Evolutionary conservation across 2,888 invertebrate species (phyloP), one percentile per base, ranked within the genome.

Genomic region (Aphelenchoides bicaudatus): DNA sequence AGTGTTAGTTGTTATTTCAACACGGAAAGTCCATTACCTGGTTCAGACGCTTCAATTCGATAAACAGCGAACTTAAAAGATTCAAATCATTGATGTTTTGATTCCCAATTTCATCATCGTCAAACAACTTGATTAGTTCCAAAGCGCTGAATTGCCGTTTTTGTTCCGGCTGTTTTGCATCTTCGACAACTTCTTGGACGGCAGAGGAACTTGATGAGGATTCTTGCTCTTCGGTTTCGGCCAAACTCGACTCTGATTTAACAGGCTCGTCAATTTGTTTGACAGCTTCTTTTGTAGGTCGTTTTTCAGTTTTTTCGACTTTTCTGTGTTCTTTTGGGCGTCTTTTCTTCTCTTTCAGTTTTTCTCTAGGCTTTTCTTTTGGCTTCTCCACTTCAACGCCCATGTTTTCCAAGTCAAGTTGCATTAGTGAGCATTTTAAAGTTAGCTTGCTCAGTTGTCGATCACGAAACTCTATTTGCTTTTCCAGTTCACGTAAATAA

Each of bases 401-500:
- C 5, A 48, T 19, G 10, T 30, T 13, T 28, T 54, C 54, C 54
- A 54, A 19, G 39, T 73, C 64, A 10, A 64, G 56, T 50, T 77
- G 74, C 29, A 78, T 52, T 39, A 74, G 55, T 8, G 73, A 70
- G 54, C 75, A 75, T 34, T 71, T 68, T 19, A 64, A 64, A 28
- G 65, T 70, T 28, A 77, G 57, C 51, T 73, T 56, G 23, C 59
- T 54, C 47, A 77, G 71, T 50, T 77, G 77, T n/a, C 67, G 65
- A 39, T 76, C 73, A 5, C 76, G 65, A 59, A 67, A 73, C 47
- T 65, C 61, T n/a, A 75, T 53, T 52, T 75, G 75, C 30, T 61
- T 63, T 39, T 72, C 67, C n/a, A 76, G 53, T 2, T 62, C 39
- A 5, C 43, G 19, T 0, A 75, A 58, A 57, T 75, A 69, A 2